A percentile compares a stretch with the other conserved stretches of the same genome.
Evolutionary conservation across 2,797 vertebrate genomes (phyloP).

Genomic region (Acipenser ruthenus): DNA sequence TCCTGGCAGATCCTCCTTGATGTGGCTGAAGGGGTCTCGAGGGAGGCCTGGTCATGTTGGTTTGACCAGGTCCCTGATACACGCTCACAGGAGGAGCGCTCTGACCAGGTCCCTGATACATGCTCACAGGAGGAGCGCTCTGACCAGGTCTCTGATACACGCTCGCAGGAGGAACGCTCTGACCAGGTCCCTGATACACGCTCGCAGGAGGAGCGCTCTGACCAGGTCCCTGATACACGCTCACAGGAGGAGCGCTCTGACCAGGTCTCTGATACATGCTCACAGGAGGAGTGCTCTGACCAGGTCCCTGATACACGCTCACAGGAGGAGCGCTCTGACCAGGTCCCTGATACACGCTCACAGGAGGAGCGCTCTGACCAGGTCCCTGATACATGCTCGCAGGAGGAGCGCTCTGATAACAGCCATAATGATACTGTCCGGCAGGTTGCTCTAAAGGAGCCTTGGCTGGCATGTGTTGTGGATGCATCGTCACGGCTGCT

Average conservation of each 20-base stretch:
- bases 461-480: slow-evolving; percentile 63
- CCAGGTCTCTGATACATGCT: no score
- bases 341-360: no score
- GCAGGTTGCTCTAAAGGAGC: slow-evolving; percentile 49
- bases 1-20: slow-evolving; percentile 44
- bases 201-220: slow-evolving; percentile 35
- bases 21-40: slow-evolving; percentile 43
- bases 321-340: no score
- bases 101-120: no score
- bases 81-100: slow-evolving; percentile 49
- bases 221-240: no score
- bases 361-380: no score
- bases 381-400: no score
- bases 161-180: slow-evolving; percentile 25
- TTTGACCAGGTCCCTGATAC: slow-evolving; percentile 62
- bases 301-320: no score
- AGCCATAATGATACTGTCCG: slow-evolving; percentile 62
- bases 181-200: slow-evolving; percentile 24
- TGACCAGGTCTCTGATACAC: no score
- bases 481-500: slow-evolving; percentile 54
- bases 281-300: no score
- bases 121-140: no score
- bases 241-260: no score
- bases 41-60: slow-evolving; percentile 54
- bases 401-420: slow-evolving; percentile 61